Evolutionary conservation across 2,888 invertebrate species (phyloP).

Genomic region (Lacanobia wlatinum): DNA sequence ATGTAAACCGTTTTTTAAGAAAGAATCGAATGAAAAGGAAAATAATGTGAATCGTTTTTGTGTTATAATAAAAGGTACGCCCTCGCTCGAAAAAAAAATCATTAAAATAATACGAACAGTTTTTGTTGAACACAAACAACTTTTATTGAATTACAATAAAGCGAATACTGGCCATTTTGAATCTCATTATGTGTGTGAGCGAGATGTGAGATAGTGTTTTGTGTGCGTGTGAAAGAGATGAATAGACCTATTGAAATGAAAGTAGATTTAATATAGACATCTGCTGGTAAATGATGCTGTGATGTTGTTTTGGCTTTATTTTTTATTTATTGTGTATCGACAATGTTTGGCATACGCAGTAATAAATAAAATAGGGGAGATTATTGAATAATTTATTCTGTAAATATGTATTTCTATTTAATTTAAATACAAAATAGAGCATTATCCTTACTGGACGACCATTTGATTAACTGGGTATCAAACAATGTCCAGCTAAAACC

Average conservation of each 20-base stretch:
- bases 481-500: background rate
- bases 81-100: constrained; percentile 69
- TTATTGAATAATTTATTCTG: background rate
- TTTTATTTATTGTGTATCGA: constrained; percentile 65
- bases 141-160: constrained; percentile 78
- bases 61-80: constrained; percentile 69
- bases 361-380: constrained; percentile 38
- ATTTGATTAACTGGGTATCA: background rate
- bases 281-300: constrained; percentile 78
- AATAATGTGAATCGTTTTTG: constrained; percentile 63
- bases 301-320: constrained; percentile 64
- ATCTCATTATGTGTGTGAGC: constrained; percentile 78
- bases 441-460: background rate
- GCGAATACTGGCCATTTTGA: constrained; percentile 85
- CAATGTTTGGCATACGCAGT: constrained; percentile 50
- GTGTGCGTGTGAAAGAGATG: constrained; percentile 70
- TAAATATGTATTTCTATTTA: background rate
- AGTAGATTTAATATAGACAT: constrained; percentile 78
- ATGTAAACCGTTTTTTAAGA: constrained; percentile 74
- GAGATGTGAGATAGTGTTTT: constrained; percentile 71
- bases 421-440: constrained; percentile 6
- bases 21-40: constrained; percentile 74
- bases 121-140: constrained; percentile 74
- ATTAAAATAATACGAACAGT: constrained; percentile 78
- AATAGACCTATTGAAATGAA: constrained; percentile 62